phyloP scores from a whole-genome alignment of 2,113 vertebrate genomes.

The Laticauda colubrina region DNA sequence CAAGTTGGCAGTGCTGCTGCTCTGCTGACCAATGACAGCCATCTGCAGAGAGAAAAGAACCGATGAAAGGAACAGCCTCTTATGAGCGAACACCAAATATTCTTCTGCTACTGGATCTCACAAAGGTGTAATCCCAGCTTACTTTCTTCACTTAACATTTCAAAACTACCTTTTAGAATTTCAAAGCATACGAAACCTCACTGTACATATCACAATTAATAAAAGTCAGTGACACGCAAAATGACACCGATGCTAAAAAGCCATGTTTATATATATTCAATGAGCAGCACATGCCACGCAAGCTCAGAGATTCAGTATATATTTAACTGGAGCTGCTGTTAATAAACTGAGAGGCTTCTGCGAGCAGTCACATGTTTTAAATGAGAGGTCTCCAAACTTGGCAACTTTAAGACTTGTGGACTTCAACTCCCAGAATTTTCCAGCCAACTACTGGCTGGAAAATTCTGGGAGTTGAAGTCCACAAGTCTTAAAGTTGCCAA shows the following conservation, averaged over 20 bases:
- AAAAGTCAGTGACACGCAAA: neutral
- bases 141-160: neutral
- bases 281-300: neutral
- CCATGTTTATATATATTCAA: neutral
- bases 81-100: neutral
- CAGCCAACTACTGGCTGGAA: too few species aligned
- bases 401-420: too few species aligned
- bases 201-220: neutral
- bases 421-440: too few species aligned
- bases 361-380: neutral
- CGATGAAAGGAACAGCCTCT: neutral
- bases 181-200: neutral
- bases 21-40: slow-evolving; percentile 96
- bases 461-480: too few species aligned
- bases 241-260: neutral
- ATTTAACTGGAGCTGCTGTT: neutral
- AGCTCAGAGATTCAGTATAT: neutral
- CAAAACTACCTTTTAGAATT: neutral
- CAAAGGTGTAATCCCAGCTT: neutral
- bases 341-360: neutral
- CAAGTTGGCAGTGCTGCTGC: slow-evolving; percentile 92
- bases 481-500: too few species aligned
- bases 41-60: slow-evolving; percentile 76
- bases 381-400: neutral
- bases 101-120: neutral